Base-by-base conservation (phyloP, 30 jellyfish, hydroid and myxozoan genomes). In the Turritopsis dohrnii region DNA sequence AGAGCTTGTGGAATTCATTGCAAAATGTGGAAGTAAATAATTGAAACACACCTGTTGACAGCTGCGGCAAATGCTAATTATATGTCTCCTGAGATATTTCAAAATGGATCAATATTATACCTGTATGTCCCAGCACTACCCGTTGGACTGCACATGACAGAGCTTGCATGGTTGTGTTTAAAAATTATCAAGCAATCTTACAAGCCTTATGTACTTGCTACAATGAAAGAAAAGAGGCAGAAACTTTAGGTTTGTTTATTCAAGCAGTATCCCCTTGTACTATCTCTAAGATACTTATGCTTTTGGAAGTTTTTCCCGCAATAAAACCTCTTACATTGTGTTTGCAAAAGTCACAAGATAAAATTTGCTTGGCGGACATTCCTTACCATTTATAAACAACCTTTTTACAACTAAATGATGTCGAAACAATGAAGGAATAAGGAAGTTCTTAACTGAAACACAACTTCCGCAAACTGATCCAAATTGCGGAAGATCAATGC, bases 101-200 rank as follows among this genome's bases (percentile, higher is more conserved):
- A 16, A 72, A 23, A 24, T 72, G 24, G 21, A 17, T 72, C 16
- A 17, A 18, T 72, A 72, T 72, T 72, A 72, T 72, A 18, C 41
- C 81, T 72, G 41, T 72, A 72, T 72, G 20, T 52, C 81, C 52
- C 21, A 72, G 81, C 24, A 24, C 81, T 18, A 72, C 41, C 16
- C 81, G 81, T 18, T 72, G 81, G 81, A 72, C 81, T 18, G 81
- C 81, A 18, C 81, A 72, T 52, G 52, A 72, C 21, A 72, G 81
- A 72, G 20, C 81, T 52, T 72, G 81, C 30, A n/a, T n/a, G n/a
- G n/a, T n/a, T n/a, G n/a, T n/a, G n/a, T n/a, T n/a, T n/a, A n/a
- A n/a, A n/a, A n/a, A n/a, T n/a, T n/a, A n/a, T n/a, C n/a, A n/a
- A n/a, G n/a, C n/a, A n/a, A n/a, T n/a, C n/a, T n/a, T n/a, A n/a